phyloP scores from a whole-genome alignment of 2,797 vertebrate species.

The Muraenolepis orangiensis region DNA sequence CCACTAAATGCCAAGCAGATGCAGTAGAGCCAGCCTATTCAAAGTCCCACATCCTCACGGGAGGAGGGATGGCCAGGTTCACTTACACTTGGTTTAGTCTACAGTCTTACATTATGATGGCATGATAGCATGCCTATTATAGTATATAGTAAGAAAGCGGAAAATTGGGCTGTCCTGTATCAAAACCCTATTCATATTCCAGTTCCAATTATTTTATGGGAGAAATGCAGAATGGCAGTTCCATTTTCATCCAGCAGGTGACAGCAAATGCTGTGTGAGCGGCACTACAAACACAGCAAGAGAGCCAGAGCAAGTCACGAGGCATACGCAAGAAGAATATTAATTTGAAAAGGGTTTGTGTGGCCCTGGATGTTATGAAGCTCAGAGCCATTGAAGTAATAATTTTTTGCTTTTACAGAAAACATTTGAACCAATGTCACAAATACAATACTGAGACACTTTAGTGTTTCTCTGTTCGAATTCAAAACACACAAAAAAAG shows the following conservation, averaged over 20 bases:
- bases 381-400: background rate
- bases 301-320: background rate
- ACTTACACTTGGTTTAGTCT: background rate
- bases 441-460: background rate
- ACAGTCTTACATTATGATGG: background rate
- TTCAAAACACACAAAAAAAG: background rate
- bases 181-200: background rate
- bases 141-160: background rate
- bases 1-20: background rate
- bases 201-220: background rate
- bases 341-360: background rate
- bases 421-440: background rate
- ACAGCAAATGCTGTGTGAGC: conserved; percentile 32
- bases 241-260: conserved; percentile 42
- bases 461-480: too few species aligned
- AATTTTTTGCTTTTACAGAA: background rate
- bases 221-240: background rate
- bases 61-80: background rate
- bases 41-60: background rate
- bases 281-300: background rate
- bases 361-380: background rate
- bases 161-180: background rate
- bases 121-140: background rate
- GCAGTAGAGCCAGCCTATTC: background rate
- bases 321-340: background rate